phyloP scores from a whole-genome alignment of 1,140 invertebrate species.

The Cherax destructor region DNA sequence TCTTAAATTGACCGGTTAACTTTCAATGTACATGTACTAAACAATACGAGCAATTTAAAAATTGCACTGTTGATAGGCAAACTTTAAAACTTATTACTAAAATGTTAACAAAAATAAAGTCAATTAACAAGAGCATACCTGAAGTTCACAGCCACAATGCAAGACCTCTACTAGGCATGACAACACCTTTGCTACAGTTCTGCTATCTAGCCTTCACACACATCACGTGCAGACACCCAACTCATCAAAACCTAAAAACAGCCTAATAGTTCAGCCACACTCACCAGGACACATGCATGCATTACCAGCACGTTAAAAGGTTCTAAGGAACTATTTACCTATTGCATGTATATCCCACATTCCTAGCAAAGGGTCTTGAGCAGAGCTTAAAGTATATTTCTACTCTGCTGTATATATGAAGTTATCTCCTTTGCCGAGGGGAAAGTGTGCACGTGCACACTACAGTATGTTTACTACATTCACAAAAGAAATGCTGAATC shows the following conservation, averaged over 20 bases:
- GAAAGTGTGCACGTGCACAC: too few relatives aligned
- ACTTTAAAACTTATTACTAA: background rate
- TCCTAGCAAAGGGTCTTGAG: too few relatives aligned
- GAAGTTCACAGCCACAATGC: background rate
- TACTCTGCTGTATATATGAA: too few relatives aligned
- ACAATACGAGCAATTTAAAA: background rate
- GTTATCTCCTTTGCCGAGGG: too few relatives aligned
- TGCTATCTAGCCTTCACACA: conserved; percentile 17
- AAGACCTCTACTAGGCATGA: conserved; percentile 2
- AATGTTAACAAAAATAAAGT: background rate
- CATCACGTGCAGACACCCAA: conserved; percentile 26
- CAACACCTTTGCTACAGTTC: conserved; percentile 6
- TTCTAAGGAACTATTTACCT: background rate
- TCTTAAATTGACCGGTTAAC: background rate
- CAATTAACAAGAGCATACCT: background rate
- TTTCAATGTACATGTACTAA: background rate
- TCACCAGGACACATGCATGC: conserved; percentile 1
- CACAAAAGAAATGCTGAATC: too few relatives aligned
- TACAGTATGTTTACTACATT: too few relatives aligned
- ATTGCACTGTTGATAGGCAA: background rate
- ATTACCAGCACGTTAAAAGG: background rate
- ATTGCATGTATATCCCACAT: background rate
- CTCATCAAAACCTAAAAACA: background rate
- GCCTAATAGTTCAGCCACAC: conserved; percentile 17
- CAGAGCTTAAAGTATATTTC: too few relatives aligned